Evolutionary conservation across 1,140 invertebrate genomes (phyloP).

Genomic region (Cydia splendana): DNA sequence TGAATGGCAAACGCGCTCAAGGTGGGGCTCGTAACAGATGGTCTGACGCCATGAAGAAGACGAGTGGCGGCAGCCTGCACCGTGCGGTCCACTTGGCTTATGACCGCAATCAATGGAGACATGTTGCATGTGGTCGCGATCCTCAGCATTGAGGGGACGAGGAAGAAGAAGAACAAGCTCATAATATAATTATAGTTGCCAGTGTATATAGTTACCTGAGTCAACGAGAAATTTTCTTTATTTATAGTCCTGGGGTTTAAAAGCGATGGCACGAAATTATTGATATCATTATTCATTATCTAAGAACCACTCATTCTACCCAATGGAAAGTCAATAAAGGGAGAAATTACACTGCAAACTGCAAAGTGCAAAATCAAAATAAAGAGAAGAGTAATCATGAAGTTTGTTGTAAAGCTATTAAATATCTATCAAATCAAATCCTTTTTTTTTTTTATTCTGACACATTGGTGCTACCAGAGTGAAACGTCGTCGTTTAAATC

Average conservation of each 20-base stretch:
- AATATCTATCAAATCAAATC: neutral
- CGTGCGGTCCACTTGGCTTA: no score
- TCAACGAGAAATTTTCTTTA: slow-evolving; percentile 48
- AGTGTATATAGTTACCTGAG: slow-evolving; percentile 53
- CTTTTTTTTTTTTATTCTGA: neutral
- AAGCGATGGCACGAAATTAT: slow-evolving; percentile 59
- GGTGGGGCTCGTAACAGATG: no score
- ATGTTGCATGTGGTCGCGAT: no score
- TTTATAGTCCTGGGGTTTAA: slow-evolving; percentile 55
- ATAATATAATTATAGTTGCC: no score
- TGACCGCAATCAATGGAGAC: no score
- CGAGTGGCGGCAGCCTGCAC: no score
- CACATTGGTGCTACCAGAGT: neutral
- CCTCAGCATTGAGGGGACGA: no score
- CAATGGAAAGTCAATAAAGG: neutral
- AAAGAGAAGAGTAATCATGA: neutral
- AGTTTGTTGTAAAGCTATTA: no score
- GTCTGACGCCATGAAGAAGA: no score
- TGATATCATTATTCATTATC: slow-evolving; percentile 53
- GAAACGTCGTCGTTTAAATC: neutral
- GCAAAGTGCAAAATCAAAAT: neutral
- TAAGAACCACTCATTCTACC: neutral
- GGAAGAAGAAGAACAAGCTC: no score
- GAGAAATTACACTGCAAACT: neutral
- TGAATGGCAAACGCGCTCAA: no score